phyloP scores from a whole-genome alignment of 2,888 invertebrate species.

The Microchrysa polita region DNA sequence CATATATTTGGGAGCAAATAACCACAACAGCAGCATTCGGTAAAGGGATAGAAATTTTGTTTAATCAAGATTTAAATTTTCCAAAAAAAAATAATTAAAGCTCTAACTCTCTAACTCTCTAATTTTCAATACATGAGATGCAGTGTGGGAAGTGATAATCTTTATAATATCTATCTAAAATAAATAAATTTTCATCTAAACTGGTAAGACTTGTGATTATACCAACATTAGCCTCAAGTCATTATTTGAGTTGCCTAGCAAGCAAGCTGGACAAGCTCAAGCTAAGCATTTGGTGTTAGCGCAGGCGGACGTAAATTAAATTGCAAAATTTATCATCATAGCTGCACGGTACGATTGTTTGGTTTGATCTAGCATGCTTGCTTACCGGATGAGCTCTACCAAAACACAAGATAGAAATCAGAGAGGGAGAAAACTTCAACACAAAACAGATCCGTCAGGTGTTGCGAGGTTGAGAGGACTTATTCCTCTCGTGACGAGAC shows the following conservation, averaged over 20 bases:
- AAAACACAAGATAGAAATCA: not conserved
- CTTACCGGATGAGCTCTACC: constrained; percentile 31
- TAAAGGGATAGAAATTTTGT: no score
- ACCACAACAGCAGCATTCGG: no score
- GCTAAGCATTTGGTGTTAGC: constrained; percentile 34
- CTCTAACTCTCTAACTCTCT: no score
- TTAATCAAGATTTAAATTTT: no score
- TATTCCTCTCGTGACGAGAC: not conserved
- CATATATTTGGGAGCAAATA: no score
- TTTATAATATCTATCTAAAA: no score
- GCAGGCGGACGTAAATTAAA: constrained; percentile 38
- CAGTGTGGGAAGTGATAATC: no score
- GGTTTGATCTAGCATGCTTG: not conserved
- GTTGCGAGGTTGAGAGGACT: not conserved
- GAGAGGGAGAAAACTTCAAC: not conserved
- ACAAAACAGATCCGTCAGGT: not conserved
- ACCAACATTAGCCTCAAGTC: not conserved
- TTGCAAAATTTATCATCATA: constrained; percentile 24
- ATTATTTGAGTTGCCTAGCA: not conserved
- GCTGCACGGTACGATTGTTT: not conserved
- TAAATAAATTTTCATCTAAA: no score
- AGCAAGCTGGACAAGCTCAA: not conserved
- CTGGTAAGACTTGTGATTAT: not conserved
- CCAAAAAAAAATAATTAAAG: no score
- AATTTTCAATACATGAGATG: no score